Conservation (phyloP, 2,797 vertebrate species). For the Notamacropus eugenii region DNA sequence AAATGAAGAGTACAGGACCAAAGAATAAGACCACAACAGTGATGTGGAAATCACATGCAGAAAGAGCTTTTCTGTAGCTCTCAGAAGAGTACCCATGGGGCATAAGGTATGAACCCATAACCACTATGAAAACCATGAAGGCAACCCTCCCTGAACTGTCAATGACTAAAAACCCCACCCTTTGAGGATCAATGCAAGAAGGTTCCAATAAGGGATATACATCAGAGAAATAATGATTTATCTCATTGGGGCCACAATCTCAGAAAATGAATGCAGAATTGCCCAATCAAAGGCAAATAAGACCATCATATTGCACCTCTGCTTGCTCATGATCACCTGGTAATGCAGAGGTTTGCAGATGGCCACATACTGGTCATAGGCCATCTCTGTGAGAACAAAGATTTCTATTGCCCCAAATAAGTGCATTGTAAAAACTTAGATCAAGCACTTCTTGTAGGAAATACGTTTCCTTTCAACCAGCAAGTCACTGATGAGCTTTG, state of each 20-base stretch:
- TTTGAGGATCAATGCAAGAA: neutral
- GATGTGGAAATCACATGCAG: conserved; percentile 27
- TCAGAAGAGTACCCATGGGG: neutral
- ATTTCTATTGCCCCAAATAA: conserved; percentile 49
- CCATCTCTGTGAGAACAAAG: conserved; percentile 53
- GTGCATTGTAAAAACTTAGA: conserved; percentile 57
- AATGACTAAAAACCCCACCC: neutral
- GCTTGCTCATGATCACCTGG: neutral
- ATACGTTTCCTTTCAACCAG: conserved; percentile 41
- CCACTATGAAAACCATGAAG: neutral
- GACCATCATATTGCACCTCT: neutral
- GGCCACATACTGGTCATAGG: conserved; percentile 2
- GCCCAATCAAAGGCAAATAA: neutral
- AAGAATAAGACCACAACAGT: conserved; percentile 4
- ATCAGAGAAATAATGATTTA: conserved; percentile 42
- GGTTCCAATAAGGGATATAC: conserved; percentile 33
- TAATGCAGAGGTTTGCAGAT: conserved; percentile 52
- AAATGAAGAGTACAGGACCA: neutral
- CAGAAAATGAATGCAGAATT: neutral
- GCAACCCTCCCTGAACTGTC: neutral
- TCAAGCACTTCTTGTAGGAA: conserved; percentile 59
- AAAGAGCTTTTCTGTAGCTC: neutral
- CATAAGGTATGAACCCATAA: conserved; percentile 8
- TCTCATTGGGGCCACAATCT: conserved; percentile 29
- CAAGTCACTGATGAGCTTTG: conserved; percentile 60